These are phyloP conservation scores for Zygothrica quintamaculata DNA, from an alignment of 2,888 invertebrate genomes.

Conservation along the genomic window DNA sequence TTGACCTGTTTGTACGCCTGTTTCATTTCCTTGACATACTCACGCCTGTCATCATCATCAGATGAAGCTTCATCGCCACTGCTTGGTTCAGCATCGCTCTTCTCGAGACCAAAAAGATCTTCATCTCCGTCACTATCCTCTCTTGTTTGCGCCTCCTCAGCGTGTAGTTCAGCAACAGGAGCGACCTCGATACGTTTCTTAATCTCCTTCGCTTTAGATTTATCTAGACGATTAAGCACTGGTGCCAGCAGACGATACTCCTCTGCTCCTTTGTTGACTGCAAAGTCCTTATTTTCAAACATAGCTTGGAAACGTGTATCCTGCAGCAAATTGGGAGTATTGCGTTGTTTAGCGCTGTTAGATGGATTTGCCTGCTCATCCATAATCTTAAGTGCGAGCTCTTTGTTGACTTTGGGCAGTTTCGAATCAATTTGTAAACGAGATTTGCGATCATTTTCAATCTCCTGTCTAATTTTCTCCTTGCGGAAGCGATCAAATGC, in stretches of 20 bases:
- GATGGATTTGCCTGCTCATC: conserved; percentile 86
- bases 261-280: conserved; percentile 94
- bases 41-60: conserved; percentile 92
- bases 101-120: conserved; percentile 82
- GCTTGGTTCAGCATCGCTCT: conserved; percentile 84
- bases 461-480: conserved; percentile 94
- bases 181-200: conserved; percentile 86
- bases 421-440: conserved; percentile 91
- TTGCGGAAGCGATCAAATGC: conserved; percentile 96
- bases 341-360: conserved; percentile 86
- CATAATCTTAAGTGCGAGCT: conserved; percentile 93
- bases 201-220: conserved; percentile 87
- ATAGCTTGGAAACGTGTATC: conserved; percentile 96
- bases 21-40: conserved; percentile 92
- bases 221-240: conserved; percentile 92
- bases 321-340: conserved; percentile 89
- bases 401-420: conserved; percentile 95
- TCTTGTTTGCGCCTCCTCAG: conserved; percentile 79
- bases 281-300: conserved; percentile 96
- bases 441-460: conserved; percentile 93
- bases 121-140: conserved; percentile 84
- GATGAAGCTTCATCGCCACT: conserved; percentile 85
- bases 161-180: conserved; percentile 85
- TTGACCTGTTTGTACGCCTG: conserved; percentile 86
- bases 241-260: conserved; percentile 95